Evolutionary conservation across 2,797 vertebrate species (phyloP).

Genomic region (Macropus fuliginosus): DNA sequence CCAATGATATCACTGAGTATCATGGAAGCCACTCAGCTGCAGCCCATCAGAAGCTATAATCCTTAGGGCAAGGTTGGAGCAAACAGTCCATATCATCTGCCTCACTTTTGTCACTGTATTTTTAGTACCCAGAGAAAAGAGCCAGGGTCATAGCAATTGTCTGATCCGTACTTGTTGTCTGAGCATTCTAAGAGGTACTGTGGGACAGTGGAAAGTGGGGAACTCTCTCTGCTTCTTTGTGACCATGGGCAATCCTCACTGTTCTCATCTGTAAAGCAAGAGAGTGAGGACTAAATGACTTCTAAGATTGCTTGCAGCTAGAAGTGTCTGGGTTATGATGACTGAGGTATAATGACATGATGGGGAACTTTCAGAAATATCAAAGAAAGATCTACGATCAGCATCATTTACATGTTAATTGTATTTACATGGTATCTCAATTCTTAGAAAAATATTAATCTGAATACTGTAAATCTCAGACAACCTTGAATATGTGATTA

Average conservation of each 20-base stretch:
- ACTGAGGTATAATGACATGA: neutral
- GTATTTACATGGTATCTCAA: slow-evolving; percentile 55
- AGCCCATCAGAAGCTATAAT: neutral
- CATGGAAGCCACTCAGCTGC: neutral
- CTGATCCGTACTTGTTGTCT: neutral
- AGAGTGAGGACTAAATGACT: neutral
- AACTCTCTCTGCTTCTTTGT: neutral
- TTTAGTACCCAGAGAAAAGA: neutral
- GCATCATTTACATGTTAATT: slow-evolving; percentile 32
- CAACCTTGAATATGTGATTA: slow-evolving; percentile 27
- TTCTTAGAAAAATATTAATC: slow-evolving; percentile 53
- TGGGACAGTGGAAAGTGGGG: neutral
- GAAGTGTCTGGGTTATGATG: neutral
- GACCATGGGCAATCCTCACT: neutral
- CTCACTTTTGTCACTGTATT: neutral
- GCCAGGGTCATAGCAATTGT: neutral
- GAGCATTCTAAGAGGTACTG: neutral
- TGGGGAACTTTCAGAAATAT: slow-evolving; percentile 46
- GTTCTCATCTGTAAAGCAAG: neutral
- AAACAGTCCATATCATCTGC: neutral
- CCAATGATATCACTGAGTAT: neutral
- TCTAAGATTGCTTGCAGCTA: neutral
- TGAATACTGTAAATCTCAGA: slow-evolving; percentile 26
- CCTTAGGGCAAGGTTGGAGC: neutral
- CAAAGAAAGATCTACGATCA: slow-evolving; percentile 57